Conservation (phyloP, 2,888 invertebrate species). For the Lepidonotus clava region DNA sequence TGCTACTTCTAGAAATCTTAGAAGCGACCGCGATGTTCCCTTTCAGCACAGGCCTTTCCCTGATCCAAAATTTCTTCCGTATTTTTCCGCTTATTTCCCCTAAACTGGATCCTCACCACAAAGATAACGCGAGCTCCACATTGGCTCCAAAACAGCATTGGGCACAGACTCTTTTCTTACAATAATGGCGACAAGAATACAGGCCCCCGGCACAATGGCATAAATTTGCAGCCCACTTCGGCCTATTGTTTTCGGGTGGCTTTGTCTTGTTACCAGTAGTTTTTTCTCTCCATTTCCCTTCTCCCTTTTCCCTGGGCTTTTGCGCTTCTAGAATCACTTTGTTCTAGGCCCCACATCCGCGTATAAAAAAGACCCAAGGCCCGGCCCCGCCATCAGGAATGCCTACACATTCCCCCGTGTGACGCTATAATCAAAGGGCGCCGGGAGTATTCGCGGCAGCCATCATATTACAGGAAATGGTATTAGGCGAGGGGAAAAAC, state of each 20-base stretch:
- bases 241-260: slow-evolving; percentile 25
- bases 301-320: neutral
- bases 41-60: too few species aligned
- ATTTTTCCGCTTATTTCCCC: too few species aligned
- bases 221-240: slow-evolving; percentile 28
- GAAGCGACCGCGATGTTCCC: too few species aligned
- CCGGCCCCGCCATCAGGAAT: neutral
- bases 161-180: too few species aligned
- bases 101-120: too few species aligned
- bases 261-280: slow-evolving; percentile 1
- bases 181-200: too few species aligned
- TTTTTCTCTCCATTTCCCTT: neutral
- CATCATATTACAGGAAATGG: neutral
- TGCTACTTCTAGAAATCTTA: too few species aligned
- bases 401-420: neutral
- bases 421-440: slow-evolving; percentile 4
- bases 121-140: too few species aligned
- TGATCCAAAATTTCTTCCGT: too few species aligned
- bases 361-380: slow-evolving; percentile 15
- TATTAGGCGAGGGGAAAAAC: neutral
- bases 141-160: too few species aligned
- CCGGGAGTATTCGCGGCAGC: neutral
- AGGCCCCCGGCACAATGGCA: neutral
- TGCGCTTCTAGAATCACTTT: neutral
- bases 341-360: neutral